These are phyloP conservation scores for Pantherophis guttatus DNA, from an alignment of 2,113 vertebrate species.

Conservation along the genomic window DNA sequence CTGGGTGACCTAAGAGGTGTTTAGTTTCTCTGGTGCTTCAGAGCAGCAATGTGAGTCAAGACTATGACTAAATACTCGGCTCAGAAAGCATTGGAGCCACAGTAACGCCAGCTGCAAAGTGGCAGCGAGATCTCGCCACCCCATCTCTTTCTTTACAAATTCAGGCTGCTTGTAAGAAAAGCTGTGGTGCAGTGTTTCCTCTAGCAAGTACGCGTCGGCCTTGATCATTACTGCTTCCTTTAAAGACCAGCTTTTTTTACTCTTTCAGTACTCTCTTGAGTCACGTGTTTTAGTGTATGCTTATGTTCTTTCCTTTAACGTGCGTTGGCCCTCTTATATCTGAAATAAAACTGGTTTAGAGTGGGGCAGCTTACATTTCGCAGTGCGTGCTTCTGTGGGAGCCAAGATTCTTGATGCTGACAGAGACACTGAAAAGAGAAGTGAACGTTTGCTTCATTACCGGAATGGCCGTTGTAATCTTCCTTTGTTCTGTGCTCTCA, in stretches of 20 bases:
- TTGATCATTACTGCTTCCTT: not conserved
- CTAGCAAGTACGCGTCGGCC: not conserved
- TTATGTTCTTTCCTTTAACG: not conserved
- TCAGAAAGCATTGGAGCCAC: not conserved
- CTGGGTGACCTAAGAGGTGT: constrained; percentile 38
- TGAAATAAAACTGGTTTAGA: not conserved
- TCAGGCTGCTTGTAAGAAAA: not conserved
- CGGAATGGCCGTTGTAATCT: not conserved
- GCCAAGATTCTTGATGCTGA: not conserved
- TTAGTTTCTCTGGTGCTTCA: constrained; percentile 2
- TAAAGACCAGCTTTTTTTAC: not conserved
- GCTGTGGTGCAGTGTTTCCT: not conserved
- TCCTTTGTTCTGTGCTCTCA: not conserved
- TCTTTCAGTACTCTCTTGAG: not conserved
- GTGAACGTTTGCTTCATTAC: not conserved
- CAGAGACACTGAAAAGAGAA: not conserved
- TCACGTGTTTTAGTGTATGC: not conserved
- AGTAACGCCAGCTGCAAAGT: not conserved
- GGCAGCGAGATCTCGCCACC: not conserved
- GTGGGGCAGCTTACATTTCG: not conserved
- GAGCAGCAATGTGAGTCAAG: not conserved
- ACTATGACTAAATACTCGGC: not conserved
- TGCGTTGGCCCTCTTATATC: not conserved
- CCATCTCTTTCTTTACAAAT: not conserved
- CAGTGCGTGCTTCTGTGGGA: not conserved